Base-by-base conservation (phyloP, 2,113 vertebrate species). In the Lepus americanus region DNA sequence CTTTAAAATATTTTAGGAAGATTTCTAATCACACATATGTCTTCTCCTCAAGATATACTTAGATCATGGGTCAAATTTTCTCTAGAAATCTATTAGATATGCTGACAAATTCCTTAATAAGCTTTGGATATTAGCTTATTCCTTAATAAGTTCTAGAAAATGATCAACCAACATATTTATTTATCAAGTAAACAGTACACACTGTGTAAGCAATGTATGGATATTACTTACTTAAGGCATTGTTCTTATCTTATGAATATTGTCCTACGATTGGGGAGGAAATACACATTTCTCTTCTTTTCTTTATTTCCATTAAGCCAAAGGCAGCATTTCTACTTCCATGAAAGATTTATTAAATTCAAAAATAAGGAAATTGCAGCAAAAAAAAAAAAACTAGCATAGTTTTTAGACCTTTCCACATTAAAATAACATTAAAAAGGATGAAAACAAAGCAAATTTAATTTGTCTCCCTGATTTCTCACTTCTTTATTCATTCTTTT, bases 381-480 rank as follows among this genome's bases (percentile, higher is more conserved):
- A 72, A 19, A 79, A 94, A 93, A 92, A 81, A 97, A 87, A 96
- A 86, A 63, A 7, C 82, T 72, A 82, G 39, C 78, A 70, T 90
- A 95, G 55, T 95, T 89, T 93, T 96, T 93, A 93, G 95, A 67
- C 73, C 63, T 92, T 92, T 95, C 44, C 76, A 92, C 93, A 98
- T 97, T 97, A 97, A 98, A 97, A 97, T 93, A 88, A 95, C 91
- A 97, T 97, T 97, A 92, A 78, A 87, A 96, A 92, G 79, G 80
- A 96, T 95, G 92, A 96, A 96, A 96, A 96, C 96, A 97, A 97
- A 92, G 77, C 78, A 95, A 95, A 97, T 97, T 97, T 95, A 95
- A 98, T 97, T 95, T 94, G 90, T 96, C 89, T 97, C 78, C 61
- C 93, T 93, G 31, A 95, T 92, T 96, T 96, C 93, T 96, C 93